Base-by-base conservation (phyloP, 2,113 vertebrate species). In the Dicentrarchus labrax region DNA sequence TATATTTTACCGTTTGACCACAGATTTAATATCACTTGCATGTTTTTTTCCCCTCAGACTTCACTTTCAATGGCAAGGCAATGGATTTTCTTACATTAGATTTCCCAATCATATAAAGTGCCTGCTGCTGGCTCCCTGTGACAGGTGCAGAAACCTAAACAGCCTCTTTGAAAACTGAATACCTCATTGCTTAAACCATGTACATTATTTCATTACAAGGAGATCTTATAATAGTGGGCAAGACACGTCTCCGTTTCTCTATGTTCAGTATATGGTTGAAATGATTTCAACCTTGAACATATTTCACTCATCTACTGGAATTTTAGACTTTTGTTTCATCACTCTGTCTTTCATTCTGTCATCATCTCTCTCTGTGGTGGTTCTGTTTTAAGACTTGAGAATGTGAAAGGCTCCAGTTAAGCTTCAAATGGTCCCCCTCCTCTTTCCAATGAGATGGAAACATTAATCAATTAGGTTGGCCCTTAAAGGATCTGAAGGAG, bases 401-500 rank as follows among this genome's bases (percentile, higher is more conserved):
- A 93, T 93, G 86, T 90, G 83, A 93, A 93, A 91, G 85, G 75
- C 78, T 92, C 85, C 87, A 83, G 86, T 91, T 94, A 90, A 93
- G 93, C 93, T 92, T 90, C 87, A 91, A 89, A 93, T 90, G 71
- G 56, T 36, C 76, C 79, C 78, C 64, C 78, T 83, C 78, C 78
- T 85, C 72, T 67, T 89, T 84, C 84, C 84, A 91, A 93, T 89
- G 91, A 94, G 93, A 94, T 93, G 87, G 89, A 93, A 93, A 92
- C 92, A 93, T 94, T 94, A 94, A 95, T 95, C 94, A 94, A 94
- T 94, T 94, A 94, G 93, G 89, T 84, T 83, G 92, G 87, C 89
- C 92, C 92, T 92, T 93, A 93, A 92, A 94, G 92, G 88, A 94
- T 94, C 87, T 91, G 90, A 94, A 91, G 90, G 89, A 93, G 92